Base-by-base conservation (phyloP, 2,888 invertebrate genomes). In the Emmelina monodactyla region DNA sequence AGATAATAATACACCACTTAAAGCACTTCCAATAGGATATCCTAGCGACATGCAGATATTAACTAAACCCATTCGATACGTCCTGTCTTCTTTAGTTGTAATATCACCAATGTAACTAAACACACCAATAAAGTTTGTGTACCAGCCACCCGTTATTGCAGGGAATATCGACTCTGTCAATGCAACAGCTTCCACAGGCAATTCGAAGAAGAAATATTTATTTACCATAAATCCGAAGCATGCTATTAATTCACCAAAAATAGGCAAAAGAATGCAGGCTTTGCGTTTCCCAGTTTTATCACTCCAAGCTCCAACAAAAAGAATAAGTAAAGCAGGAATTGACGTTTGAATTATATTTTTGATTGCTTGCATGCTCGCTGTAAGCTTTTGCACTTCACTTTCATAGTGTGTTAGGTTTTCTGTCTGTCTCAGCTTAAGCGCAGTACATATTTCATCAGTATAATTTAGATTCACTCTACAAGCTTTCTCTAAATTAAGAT, bases 51-150 rank as follows among this genome's bases (percentile, higher is more conserved):
- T 88, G 63, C 91, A 93, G 13, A 94, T 85, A 62, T 94, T 95
- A 33, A 92, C 88, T 35, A 94, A 85, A 4, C 93, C 93, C 25
- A 95, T 90, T 47, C 94, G 79, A 13, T 91, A 78, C 0, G 94
- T 94, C 46, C 94, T 83, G 33, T 88, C 88, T 56, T 92, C 88
- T 34, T 85, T 83, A 0, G 88, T 87, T 1, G 94, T 92, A 10
- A 93, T 88, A 54, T 94, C 93, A 25, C 89, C 89, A 33, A 94
- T 88, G 59, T 93, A 94, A 64, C 92, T 92, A 67, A 94, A 91
- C 34, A 92, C 87, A 10, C 91, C 91, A 82, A 92, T 88, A 50
- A 91, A 87, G 84, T 91, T 91, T 11, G 91, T 91, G 58, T 90
- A 91, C 92, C 91, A 92, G 3, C 92, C 92, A 7, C 92, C 89